Evolutionary conservation across 2,797 vertebrate species (phyloP), one percentile per base, ranked within the genome.

Genomic region (Helicolenus hilgendorfi): DNA sequence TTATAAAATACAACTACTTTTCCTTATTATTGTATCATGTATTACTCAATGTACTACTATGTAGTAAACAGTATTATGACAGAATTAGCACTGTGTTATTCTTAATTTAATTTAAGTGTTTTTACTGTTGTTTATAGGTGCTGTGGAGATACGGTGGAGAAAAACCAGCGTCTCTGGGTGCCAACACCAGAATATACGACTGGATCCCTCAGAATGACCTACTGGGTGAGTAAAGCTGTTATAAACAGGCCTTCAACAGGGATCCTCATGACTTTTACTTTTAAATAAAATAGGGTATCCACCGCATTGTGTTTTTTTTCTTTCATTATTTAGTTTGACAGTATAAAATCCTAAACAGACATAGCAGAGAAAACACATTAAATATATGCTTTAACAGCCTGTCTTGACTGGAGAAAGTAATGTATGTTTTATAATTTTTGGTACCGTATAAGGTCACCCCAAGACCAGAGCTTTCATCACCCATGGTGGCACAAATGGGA

Each of bases 141-240:
- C 82, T 99, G 29, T 99, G 98, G 98, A 82, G 97, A 87, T 98
- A 98, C 86, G 93, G 88, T 41, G 98, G 98, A 5, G 95, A 97
- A 86, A 98, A 93, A 81, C 98, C 98, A 88, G 87, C 89, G 26
- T 96, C 95, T 2, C 92, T 99, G 62, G 98, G 97, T 81, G 72
- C 96, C 35, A 99, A 99, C 91, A 99, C 98, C 14, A 97, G 87
- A 82, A 24, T 98, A 79, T 99, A 97, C 83, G 91, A 98, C 27
- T 99, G 99, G 98, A 97, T 99, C 77, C 98, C 98, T 38, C 98
- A 99, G 91, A 99, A 99, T 79, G 98, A 99, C 79, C 96, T 99
- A 31, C 96, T 99, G 22, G 99, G 98, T 99, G 72, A 77, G 75
- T 72, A 1, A 22, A 29, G 14, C 4, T 41, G 74, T 31, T 24